A percentile compares a stretch with the other conserved stretches of the same genome.
Conservation (phyloP, 1,140 invertebrate species). For the Adelges cooleyi region DNA sequence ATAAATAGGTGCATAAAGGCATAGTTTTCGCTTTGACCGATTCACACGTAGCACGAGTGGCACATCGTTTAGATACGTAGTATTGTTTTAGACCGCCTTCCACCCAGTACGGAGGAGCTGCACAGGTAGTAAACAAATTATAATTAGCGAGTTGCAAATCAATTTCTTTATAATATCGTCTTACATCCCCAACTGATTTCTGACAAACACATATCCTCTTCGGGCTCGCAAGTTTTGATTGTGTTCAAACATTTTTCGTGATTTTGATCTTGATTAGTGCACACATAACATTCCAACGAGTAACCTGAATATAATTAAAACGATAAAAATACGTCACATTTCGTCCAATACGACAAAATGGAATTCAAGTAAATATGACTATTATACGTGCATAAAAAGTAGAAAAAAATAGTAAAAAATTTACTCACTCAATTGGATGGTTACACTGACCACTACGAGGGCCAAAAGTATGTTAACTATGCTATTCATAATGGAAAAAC, state of each 20-base stretch:
- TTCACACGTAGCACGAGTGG: constrained; percentile 67
- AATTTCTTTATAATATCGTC: constrained; percentile 35
- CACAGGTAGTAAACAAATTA: too few species aligned
- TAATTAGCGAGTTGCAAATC: too few species aligned
- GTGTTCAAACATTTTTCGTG: constrained; percentile 85
- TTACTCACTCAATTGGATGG: too few species aligned
- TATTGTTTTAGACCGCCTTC: constrained; percentile 85
- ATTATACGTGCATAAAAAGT: too few species aligned
- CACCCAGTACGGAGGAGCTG: constrained; percentile 87
- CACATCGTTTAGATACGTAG: constrained; percentile 86
- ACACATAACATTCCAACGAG: constrained; percentile 88
- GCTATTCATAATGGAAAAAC: too few species aligned
- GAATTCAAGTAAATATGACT: too few species aligned
- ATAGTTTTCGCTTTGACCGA: constrained; percentile 53
- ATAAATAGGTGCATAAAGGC: constrained; percentile 79
- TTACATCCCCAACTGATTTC: constrained; percentile 80
- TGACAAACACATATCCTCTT: constrained; percentile 75
- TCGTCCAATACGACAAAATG: too few species aligned
- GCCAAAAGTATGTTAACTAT: too few species aligned
- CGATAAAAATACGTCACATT: too few species aligned
- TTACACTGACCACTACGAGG: too few species aligned
- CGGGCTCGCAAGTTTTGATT: constrained; percentile 76
- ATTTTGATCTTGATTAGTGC: constrained; percentile 83
- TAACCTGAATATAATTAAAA: too few species aligned
- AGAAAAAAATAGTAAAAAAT: too few species aligned